Evolutionary conservation across 2,113 vertebrate species (phyloP).

Genomic region (Indicator indicator): DNA sequence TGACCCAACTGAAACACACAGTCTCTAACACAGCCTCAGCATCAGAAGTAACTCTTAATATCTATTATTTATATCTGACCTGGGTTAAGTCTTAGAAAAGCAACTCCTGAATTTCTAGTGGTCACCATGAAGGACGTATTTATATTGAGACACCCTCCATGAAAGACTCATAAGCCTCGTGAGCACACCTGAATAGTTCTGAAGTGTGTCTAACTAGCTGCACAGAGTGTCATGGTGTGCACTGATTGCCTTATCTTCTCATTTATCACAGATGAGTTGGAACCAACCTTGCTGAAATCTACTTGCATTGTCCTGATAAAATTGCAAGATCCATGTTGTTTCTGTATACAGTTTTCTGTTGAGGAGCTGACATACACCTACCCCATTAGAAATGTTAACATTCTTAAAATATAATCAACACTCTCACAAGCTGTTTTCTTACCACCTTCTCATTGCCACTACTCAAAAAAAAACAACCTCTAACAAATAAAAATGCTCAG

Average conservation of each 20-base stretch:
- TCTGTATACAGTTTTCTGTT: slow-evolving; percentile 72
- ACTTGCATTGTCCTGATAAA: slow-evolving; percentile 90
- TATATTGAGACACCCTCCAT: slow-evolving; percentile 81
- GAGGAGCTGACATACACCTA: slow-evolving; percentile 35
- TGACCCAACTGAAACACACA: slow-evolving; percentile 65
- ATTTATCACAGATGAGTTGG: slow-evolving; percentile 99
- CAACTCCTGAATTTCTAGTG: slow-evolving; percentile 80
- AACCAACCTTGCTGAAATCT: slow-evolving; percentile 99
- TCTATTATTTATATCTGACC: slow-evolving; percentile 83
- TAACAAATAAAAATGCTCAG: background rate
- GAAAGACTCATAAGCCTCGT: slow-evolving; percentile 77
- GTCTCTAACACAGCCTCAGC: slow-evolving; percentile 55
- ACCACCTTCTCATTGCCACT: background rate
- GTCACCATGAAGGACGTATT: slow-evolving; percentile 83
- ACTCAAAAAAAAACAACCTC: background rate
- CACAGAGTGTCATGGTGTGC: slow-evolving; percentile 88
- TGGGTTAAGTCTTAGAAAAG: slow-evolving; percentile 76
- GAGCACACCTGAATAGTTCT: slow-evolving; percentile 90
- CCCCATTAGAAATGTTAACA: background rate
- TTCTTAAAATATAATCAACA: slow-evolving; percentile 31
- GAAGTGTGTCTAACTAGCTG: slow-evolving; percentile 90
- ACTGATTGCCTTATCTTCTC: slow-evolving; percentile 99
- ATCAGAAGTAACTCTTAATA: slow-evolving; percentile 74
- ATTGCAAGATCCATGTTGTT: slow-evolving; percentile 81
- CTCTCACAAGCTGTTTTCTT: background rate